Conservation (phyloP, 2,888 invertebrate genomes). For the Caenorhabditis doughertyi region DNA sequence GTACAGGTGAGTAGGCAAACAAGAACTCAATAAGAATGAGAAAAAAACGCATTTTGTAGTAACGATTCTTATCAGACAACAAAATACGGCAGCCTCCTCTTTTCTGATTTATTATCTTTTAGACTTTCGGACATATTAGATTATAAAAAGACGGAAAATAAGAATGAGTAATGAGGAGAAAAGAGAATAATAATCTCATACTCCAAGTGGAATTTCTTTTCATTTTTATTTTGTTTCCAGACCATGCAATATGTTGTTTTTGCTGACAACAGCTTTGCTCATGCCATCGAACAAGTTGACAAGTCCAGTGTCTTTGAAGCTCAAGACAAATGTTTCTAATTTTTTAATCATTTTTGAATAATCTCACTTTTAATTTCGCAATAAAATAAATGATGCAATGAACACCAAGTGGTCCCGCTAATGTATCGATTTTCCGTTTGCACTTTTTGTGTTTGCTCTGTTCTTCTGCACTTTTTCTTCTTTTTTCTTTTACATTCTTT, state of each 20-base stretch:
- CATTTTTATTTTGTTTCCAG: constrained; percentile 45
- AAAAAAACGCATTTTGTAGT: constrained; percentile 53
- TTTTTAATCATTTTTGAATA: neutral
- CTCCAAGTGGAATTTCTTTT: constrained; percentile 17
- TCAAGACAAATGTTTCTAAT: constrained; percentile 59
- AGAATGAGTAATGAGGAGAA: neutral
- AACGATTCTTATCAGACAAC: constrained; percentile 40
- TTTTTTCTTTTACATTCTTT: neutral
- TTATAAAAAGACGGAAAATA: neutral
- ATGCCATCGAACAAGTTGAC: constrained; percentile 49
- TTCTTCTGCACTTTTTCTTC: constrained; percentile 18
- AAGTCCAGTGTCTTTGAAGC: constrained; percentile 54
- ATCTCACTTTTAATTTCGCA: constrained; percentile 20
- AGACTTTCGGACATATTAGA: constrained; percentile 42
- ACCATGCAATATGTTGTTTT: constrained; percentile 61
- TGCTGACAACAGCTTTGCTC: constrained; percentile 42
- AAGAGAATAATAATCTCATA: constrained; percentile 28
- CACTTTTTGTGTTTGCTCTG: constrained; percentile 8
- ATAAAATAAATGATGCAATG: constrained; percentile 36
- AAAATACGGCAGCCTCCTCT: constrained; percentile 28
- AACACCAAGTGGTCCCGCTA: constrained; percentile 16
- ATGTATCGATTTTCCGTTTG: constrained; percentile 31
- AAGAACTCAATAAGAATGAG: neutral
- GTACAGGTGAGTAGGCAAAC: constrained; percentile 37
- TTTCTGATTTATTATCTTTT: constrained; percentile 50